Base-by-base conservation (phyloP, 2,113 vertebrate species). In the Ondatra zibethicus region DNA sequence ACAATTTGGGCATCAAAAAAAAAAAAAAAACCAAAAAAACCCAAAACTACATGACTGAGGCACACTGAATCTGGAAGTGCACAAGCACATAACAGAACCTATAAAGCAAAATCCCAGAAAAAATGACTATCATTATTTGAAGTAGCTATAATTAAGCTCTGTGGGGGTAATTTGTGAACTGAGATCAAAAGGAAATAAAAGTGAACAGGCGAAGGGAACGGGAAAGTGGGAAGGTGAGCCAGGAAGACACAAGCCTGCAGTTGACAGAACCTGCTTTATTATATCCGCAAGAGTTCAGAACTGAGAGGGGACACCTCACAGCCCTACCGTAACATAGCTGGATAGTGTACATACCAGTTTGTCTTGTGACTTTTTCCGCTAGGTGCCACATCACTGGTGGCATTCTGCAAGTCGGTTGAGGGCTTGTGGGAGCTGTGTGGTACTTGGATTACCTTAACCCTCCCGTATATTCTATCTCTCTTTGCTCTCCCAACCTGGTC, bases 101-200 rank as follows among this genome's bases (percentile, higher is more conserved):
- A 82, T 11, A 92, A 92, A 66, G 75, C 65, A 81, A 90, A 85
- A 66, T 93, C 63, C 42, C 19, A 17, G 68, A 84, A 92, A 92
- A 89, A 96, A 80, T 8, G 7, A 89, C 12, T 61, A 45, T 2
- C 11, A 29, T 11, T 76, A 73, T n/a, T 80, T 39, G 8, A 92
- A n/a, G 68, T 45, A 90, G 75, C 36, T 52, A 66, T 78, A 50
- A 63, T 50, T 87, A 89, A 91, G 92, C 47, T 76, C 50, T 66
- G 27, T 76, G 33, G 65, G 93, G 58, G 72, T 47, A 52, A 81
- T 65, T 42, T 55, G 63, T 91, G 76, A 96, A 39, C 42, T 33
- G 42, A 90, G 45, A 78, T 23, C 10, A 72, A 93, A 80, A 84
- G 19, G 61, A 39, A 73, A 31, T 70, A 16, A n/a, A 88, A 16